Evolutionary conservation across 2,888 invertebrate species (phyloP), one percentile per base, ranked within the genome.

Genomic region (Drosophila maculinotata): DNA sequence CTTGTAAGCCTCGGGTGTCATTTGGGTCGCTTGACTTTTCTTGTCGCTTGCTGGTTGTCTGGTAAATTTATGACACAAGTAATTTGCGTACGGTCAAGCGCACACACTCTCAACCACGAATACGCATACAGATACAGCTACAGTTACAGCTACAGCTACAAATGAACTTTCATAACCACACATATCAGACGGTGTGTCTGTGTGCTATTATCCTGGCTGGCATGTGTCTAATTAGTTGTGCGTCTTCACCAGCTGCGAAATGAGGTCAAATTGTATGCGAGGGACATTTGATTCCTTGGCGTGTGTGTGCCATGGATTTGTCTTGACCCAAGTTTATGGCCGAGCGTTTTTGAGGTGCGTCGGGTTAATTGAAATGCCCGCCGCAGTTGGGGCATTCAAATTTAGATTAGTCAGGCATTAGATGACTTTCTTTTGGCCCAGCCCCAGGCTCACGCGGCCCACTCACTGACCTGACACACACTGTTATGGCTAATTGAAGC

Each of bases 141-240:
- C 15, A 53, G 12, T 2, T 51, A 42, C 52, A 74, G 30, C 39
- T 54, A 66, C 58, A 64, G 8, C 41, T 31, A 59, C 53, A 57
- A 65, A 68, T 75, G 56, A 56, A 62, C 57, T 65, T 65, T 70
- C 71, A 79, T 54, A 62, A 59, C 54, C 81, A 68, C 74, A 73
- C 80, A 79, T 56, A 69, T 78, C 80, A 70, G 58, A 41, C 41
- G 39, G 54, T 52, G 9, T 36, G 23, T 51, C 28, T 56, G 23
- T 17, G 14, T 31, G 53, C 36, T 62, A 31, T 45, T 30, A 47
- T 59, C 45, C 57, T 39, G 20, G 52, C 56, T 79, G 82, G 74
- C 82, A 76, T 82, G 82, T 80, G 84, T 85, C 87, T 80, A 87
- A 84, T 87, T 86, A 88, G 88, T 74, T 86, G 80, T 88, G 84